Evolutionary conservation across 2,113 vertebrate genomes (phyloP).

Genomic region (Sylvicapra grimmia): DNA sequence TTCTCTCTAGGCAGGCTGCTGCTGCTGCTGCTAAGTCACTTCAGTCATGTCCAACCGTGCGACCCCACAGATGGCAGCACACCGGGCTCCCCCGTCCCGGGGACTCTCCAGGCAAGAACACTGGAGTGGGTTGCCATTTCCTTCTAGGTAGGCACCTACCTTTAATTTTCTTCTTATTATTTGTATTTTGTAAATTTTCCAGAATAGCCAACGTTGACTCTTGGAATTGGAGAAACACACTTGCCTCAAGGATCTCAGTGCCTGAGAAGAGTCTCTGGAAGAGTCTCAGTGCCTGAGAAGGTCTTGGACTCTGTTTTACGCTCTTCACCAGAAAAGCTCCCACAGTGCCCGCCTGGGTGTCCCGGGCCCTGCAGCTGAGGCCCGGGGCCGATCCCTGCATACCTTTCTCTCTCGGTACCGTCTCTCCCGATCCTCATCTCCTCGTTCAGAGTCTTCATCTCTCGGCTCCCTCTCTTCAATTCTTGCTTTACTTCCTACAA

Average conservation of each 20-base stretch:
- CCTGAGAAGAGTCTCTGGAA: background rate
- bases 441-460: slow-evolving; percentile 57
- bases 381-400: slow-evolving; percentile 20
- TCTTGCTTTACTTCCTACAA: slow-evolving; percentile 71
- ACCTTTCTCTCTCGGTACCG: slow-evolving; percentile 76
- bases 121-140: no score
- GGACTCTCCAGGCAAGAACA: no score
- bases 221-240: background rate
- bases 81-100: no score
- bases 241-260: background rate
- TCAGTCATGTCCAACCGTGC: no score
- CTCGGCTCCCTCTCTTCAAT: slow-evolving; percentile 71
- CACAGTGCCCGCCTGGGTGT: accelerated
- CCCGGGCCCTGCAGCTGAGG: background rate
- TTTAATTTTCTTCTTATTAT: background rate
- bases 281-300: background rate
- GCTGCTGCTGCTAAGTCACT: no score
- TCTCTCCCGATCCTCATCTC: slow-evolving; percentile 69
- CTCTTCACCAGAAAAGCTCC: background rate
- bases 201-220: background rate
- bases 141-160: background rate
- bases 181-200: background rate
- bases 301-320: background rate
- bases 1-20: background rate
- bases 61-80: accelerated